Conservation (phyloP, 2,113 vertebrate genomes). For the Hypanus sabinus region DNA sequence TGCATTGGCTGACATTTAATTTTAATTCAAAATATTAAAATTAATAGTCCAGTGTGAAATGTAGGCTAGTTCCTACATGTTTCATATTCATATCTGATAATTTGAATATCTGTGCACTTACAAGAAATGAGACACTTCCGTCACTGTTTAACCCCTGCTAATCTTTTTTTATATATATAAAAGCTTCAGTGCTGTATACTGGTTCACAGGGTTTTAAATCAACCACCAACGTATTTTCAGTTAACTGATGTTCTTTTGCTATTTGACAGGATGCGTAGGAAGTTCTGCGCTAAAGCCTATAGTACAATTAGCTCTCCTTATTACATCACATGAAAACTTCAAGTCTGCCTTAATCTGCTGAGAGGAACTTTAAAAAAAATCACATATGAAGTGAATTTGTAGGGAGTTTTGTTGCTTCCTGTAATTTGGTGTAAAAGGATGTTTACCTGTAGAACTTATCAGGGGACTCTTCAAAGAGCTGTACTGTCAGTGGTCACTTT, state of each 20-base stretch:
- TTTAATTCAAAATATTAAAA: constrained; percentile 31
- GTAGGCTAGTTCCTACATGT: constrained; percentile 6
- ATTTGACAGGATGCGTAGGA: constrained; percentile 33
- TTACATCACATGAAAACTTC: constrained; percentile 26
- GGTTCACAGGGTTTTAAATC: constrained; percentile 18
- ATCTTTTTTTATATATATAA: neutral
- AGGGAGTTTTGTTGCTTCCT: constrained; percentile 9
- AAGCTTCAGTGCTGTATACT: neutral
- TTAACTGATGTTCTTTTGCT: constrained; percentile 31
- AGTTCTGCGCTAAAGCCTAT: constrained; percentile 21
- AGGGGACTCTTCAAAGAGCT: neutral
- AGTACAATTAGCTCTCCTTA: constrained; percentile 31
- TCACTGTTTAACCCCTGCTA: constrained; percentile 8
- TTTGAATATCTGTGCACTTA: constrained; percentile 20
- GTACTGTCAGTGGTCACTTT: too few species aligned
- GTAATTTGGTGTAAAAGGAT: neutral
- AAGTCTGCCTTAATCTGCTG: neutral
- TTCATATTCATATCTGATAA: constrained; percentile 9
- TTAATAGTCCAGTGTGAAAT: constrained; percentile 29
- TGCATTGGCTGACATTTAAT: constrained; percentile 16
- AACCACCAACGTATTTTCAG: constrained; percentile 28
- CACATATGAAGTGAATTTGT: neutral
- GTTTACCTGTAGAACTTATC: neutral
- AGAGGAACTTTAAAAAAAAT: neutral
- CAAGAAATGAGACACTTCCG: constrained; percentile 24